phyloP scores from a whole-genome alignment of 2,888 invertebrate species.

The Parnassius orleans region DNA sequence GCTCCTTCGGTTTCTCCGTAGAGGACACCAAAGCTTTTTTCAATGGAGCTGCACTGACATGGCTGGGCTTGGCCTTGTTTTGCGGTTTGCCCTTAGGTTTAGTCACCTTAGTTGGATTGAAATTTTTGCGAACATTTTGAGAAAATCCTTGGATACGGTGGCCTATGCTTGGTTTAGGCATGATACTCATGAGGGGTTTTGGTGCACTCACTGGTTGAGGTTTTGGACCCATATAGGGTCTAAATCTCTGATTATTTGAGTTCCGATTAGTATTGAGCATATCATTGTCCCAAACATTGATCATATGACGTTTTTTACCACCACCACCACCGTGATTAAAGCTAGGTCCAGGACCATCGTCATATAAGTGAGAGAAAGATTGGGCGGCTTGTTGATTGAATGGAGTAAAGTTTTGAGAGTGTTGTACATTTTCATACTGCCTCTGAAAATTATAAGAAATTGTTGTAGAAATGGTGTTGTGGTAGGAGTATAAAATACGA shows the following conservation, averaged over 20 bases:
- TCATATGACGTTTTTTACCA: conserved; percentile 45
- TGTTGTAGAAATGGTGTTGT: conserved; percentile 11
- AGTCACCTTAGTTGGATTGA: conserved; percentile 43
- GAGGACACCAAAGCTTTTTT: conserved; percentile 34
- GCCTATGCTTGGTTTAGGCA: conserved; percentile 33
- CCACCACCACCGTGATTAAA: conserved; percentile 22
- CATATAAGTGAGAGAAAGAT: conserved; percentile 44
- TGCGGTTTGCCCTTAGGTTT: conserved; percentile 38
- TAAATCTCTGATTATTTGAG: conserved; percentile 30
- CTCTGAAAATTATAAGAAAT: conserved; percentile 56
- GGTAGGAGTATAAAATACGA: no score
- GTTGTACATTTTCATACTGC: conserved; percentile 41
- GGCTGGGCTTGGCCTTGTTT: conserved; percentile 10
- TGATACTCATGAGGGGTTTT: conserved; percentile 28
- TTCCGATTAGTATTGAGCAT: conserved; percentile 28
- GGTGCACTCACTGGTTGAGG: conserved; percentile 20
- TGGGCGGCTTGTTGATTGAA: conserved; percentile 30
- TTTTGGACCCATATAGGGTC: conserved; percentile 26
- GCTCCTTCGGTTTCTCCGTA: conserved; percentile 18
- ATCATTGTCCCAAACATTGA: conserved; percentile 23
- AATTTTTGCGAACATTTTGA: conserved; percentile 35
- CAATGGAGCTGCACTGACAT: conserved; percentile 31
- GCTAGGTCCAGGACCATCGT: conserved; percentile 34
- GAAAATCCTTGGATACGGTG: conserved; percentile 33
- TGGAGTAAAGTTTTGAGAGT: conserved; percentile 39